These are phyloP conservation scores for Artemisiospiza belli DNA, from an alignment of 2,113 vertebrate species.

Conservation along the genomic window DNA sequence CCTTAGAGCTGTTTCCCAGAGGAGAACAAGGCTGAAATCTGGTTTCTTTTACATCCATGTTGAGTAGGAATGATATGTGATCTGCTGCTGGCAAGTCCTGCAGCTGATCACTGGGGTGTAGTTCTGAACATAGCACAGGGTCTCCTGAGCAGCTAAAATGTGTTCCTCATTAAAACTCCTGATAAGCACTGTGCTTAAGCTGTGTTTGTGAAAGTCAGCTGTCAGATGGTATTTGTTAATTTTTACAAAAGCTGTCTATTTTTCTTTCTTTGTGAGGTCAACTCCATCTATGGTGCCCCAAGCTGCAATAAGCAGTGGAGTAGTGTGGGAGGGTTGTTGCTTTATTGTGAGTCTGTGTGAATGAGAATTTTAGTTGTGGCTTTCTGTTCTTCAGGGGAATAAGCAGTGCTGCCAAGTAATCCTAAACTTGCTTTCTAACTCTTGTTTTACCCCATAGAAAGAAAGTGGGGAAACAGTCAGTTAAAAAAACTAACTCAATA, in stretches of 20 bases:
- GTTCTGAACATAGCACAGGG: neutral
- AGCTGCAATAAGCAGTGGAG: neutral
- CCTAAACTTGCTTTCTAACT: neutral
- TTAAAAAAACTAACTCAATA: neutral
- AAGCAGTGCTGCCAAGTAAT: neutral
- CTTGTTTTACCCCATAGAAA: neutral
- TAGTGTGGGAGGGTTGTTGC: neutral
- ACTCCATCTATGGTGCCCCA: neutral
- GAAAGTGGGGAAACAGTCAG: neutral
- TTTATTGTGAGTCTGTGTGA: neutral
- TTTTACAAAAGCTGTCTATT: neutral
- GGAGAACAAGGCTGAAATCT: neutral
- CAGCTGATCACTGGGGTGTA: neutral
- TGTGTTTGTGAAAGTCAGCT: neutral
- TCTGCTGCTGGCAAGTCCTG: neutral
- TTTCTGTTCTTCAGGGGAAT: neutral
- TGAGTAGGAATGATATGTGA: neutral
- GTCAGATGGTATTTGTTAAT: neutral
- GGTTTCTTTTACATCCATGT: neutral
- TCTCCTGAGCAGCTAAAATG: neutral
- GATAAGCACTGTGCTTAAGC: neutral
- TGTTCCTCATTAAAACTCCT: slow-evolving; percentile 15
- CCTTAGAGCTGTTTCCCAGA: neutral
- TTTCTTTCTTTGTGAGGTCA: neutral
- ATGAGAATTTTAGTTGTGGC: neutral